Percentiles rank a stretch among this genome's conserved stretches.
Conservation (phyloP, 2,113 vertebrate genomes). For the Synodontis membranacea region DNA sequence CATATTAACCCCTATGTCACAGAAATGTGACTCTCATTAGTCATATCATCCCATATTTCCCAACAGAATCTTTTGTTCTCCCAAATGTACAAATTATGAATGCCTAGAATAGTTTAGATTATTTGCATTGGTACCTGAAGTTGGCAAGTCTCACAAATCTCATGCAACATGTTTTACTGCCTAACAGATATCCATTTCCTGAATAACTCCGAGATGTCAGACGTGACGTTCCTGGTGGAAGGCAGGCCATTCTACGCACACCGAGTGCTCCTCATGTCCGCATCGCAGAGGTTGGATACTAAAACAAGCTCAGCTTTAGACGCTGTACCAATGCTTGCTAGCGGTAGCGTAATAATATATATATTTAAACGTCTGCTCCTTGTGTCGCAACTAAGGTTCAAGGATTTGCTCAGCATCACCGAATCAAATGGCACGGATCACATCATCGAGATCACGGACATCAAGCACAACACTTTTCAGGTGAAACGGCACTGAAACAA, state of each 20-base stretch:
- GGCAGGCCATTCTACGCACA: conserved; percentile 87
- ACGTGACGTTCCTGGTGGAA: conserved; percentile 89
- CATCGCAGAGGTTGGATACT: conserved; percentile 83
- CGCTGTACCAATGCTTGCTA: background rate
- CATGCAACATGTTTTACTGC: conserved; percentile 8
- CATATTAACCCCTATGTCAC: background rate
- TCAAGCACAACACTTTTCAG: conserved; percentile 89
- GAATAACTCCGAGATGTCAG: conserved; percentile 96
- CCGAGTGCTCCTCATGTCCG: conserved; percentile 90
- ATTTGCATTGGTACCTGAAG: background rate
- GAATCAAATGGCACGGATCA: conserved; percentile 73
- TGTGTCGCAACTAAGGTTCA: conserved; percentile 76
- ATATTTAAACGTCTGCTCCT: background rate
- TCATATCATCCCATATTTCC: background rate
- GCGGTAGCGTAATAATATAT: background rate
- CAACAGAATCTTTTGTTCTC: background rate
- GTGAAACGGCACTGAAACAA: conserved; percentile 68
- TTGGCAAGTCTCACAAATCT: background rate
- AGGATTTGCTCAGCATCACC: conserved; percentile 78
- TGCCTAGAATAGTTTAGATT: background rate
- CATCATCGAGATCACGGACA: conserved; percentile 82
- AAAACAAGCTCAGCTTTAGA: background rate
- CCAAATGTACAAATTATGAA: background rate
- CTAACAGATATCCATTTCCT: conserved; percentile 85
- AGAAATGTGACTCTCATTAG: background rate